Base-by-base conservation (phyloP, 92 coral and sea anemone genomes). In the Paramuricea clavata region DNA sequence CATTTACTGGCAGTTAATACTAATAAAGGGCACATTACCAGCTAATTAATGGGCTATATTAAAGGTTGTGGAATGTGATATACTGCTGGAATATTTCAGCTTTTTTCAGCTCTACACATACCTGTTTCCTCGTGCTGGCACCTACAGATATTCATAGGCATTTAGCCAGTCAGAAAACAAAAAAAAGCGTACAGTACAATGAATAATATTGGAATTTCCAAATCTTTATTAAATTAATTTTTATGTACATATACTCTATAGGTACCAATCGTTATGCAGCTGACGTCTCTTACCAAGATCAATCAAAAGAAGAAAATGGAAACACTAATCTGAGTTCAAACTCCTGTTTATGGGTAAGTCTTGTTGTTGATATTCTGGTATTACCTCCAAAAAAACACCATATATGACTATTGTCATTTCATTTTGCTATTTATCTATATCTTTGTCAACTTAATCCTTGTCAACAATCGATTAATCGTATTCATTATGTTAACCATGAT, bases 181-280 rank as follows among this genome's bases (percentile, higher is more conserved):
- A 23, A 30, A 39, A 61, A 5, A 23, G 26, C 2, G 69, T 30
- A 61, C 34, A 30, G 69, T 61, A 61, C 28, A 68, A 30, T 17
- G 44, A 68, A 16, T 30, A 30, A 30, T 68, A 28, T 35, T 68
- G 21, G 74, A 30, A 68, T 26, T 68, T 68, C 26, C 27, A 57
- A 57, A 57, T 1, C 65, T 57, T 57, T 57, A n/a, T 57, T 65
- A 31, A 52, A 86, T 75, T 75, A 28, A 68, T 27, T 5, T 60
- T 79, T 27, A 41, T 52, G 61, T 78, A 13, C 54, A 44, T 72
- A 62, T 85, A 59, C 75, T n/a, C 65, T 69, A 6, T 71, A 89
- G 92, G 92, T 30, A 50, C 59, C 62, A 67, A 74, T 34, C 39
- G 43, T 77, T 72, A 74, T 85, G 87, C 72, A 19, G 92, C 87